Evolutionary conservation across 2,113 vertebrate species (phyloP), one percentile per base, ranked within the genome.

Genomic region (Apodemus sylvaticus): DNA sequence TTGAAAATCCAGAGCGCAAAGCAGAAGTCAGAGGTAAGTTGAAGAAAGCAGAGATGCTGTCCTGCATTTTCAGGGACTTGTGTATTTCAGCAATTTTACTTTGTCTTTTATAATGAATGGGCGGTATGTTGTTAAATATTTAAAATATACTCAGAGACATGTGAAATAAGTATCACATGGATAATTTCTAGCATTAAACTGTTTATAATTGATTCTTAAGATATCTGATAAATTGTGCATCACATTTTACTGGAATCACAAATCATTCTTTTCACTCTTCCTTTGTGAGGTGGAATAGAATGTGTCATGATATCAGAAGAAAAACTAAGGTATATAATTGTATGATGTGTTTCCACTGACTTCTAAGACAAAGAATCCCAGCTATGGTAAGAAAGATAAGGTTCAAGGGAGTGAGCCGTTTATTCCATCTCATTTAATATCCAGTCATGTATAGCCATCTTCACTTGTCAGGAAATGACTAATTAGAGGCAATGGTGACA

Each of bases 21-120:
- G 81, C 10, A 79, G 82, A 96, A 97, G 62, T 96, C 95, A 90
- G 93, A 96, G 93, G 81, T 91, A 96, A 94, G 95, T 77, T 86
- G 79, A 97, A 90, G 60, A 74, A 70, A 94, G 55, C 77, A 66
- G 79, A 70, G 60, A 86, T 39, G 94, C 16, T 26, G 4, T 96
- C 66, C 90, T 96, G 62, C 94, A 90, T 97, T 89, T 94, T 71
- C 62, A 96, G 0, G 86, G 51, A 92, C 90, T 94, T 94, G 90
- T 83, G 20, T 6, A 82, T 71, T 86, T 91, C 20, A 29, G 24
- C 7, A 92, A 78, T 13, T 93, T 94, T 68, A 1, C 60, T 91
- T 31, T 34, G 71, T 2, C 24, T 2, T 77, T 77, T 94, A 5
- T 24, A 93, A 64, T 88, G 87, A 85, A 81, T 26, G 79, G 31